phyloP scores from a whole-genome alignment of 2,888 invertebrate genomes.

The Cryptus armator region DNA sequence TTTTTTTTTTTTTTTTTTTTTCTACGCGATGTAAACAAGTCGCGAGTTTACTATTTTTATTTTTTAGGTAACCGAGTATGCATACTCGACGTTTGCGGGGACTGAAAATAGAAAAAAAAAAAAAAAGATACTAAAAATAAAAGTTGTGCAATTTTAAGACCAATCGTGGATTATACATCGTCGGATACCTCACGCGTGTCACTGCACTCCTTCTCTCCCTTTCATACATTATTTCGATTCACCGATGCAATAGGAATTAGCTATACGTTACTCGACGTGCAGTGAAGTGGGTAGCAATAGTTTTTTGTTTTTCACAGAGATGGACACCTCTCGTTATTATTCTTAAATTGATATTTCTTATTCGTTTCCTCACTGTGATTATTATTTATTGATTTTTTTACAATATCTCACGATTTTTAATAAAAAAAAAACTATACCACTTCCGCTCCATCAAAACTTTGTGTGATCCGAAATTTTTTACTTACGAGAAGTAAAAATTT shows the following conservation, averaged over 20 bases:
- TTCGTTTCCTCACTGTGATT: neutral
- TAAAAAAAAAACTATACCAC: no score
- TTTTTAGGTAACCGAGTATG: neutral
- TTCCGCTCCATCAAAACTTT: no score
- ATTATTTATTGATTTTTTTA: neutral
- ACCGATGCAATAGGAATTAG: slow-evolving; percentile 33
- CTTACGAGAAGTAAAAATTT: no score
- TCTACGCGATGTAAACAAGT: neutral
- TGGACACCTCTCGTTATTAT: neutral
- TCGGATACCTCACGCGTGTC: slow-evolving; percentile 5
- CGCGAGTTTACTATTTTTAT: neutral
- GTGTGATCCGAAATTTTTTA: no score
- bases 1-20: neutral
- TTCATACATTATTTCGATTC: slow-evolving; percentile 15
- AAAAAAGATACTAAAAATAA: neutral
- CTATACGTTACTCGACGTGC: slow-evolving; percentile 42
- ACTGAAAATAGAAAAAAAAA: neutral
- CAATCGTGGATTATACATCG: slow-evolving; percentile 7
- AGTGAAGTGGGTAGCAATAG: slow-evolving; percentile 25
- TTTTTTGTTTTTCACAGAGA: neutral
- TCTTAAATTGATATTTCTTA: neutral
- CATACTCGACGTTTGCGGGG: neutral
- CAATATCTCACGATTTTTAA: neutral
- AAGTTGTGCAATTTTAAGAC: slow-evolving; percentile 25
- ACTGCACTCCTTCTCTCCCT: neutral